Percentiles rank a stretch among this genome's conserved stretches.
Conservation (phyloP, 2,113 vertebrate species). For the Carassius gibelio region DNA sequence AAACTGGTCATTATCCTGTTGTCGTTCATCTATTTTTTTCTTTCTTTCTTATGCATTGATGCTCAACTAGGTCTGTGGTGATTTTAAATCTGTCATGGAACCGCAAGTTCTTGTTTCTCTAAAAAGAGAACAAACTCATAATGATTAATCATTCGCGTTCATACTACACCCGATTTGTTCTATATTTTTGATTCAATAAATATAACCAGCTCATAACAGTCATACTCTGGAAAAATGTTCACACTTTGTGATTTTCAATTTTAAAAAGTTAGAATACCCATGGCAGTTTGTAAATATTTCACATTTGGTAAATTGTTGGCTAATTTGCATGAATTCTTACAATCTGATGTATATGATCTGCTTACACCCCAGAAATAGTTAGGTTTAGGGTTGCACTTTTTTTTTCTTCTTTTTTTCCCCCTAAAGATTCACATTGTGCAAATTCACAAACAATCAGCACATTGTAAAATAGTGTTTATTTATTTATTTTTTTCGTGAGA, state of each 20-base stretch:
- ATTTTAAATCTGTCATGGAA: neutral
- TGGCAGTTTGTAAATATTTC: neutral
- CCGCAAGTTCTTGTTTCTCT: neutral
- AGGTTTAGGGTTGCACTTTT: neutral
- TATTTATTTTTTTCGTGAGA: neutral
- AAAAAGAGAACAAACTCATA: neutral
- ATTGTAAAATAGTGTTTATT: neutral
- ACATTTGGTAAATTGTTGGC: neutral
- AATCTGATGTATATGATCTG: neutral
- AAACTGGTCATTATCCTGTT: conserved; percentile 6
- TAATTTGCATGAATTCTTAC: neutral
- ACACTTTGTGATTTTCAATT: neutral
- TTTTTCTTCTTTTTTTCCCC: no score
- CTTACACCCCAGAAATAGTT: no score
- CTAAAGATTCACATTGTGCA: neutral
- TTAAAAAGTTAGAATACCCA: neutral
- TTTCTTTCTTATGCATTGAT: neutral
- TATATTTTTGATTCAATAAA: neutral
- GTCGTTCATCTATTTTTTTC: neutral
- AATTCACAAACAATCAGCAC: neutral
- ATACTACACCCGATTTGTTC: neutral
- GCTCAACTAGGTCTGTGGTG: neutral
- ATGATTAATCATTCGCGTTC: neutral
- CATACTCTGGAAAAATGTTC: no score
- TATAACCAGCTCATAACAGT: neutral